phyloP scores from a whole-genome alignment of 1,140 invertebrate genomes.

The Phocides pigmalion region DNA sequence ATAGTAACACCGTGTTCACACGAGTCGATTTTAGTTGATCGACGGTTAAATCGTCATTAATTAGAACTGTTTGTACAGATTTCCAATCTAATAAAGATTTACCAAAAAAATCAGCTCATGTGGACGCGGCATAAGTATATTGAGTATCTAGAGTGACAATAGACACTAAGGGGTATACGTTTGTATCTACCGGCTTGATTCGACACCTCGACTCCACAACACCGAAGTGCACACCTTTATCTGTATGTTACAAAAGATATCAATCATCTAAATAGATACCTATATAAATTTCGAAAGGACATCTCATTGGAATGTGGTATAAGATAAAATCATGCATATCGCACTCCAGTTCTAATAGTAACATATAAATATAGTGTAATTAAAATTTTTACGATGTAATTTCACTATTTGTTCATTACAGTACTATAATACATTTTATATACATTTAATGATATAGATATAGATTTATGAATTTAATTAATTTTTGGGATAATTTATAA shows the following conservation, averaged over 20 bases:
- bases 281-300: conserved; percentile 44
- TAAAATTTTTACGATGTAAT: conserved; percentile 59
- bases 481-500: conserved; percentile 83
- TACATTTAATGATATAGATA: conserved; percentile 74
- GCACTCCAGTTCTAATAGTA: conserved; percentile 65
- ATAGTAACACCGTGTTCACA: too few species aligned
- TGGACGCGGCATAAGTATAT: too few species aligned
- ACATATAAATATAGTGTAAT: conserved; percentile 65
- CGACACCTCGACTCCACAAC: conserved; percentile 22
- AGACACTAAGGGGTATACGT: conserved; percentile 44
- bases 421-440: conserved; percentile 79
- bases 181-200: conserved; percentile 32
- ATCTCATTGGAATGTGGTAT: conserved; percentile 75
- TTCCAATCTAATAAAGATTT: too few species aligned
- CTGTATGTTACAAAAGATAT: conserved; percentile 19
- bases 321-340: conserved; percentile 78
- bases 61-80: too few species aligned
- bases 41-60: too few species aligned
- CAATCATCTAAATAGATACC: conserved; percentile 21
- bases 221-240: conserved; percentile 3
- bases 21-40: too few species aligned
- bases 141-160: conserved; percentile 63
- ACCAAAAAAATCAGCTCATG: too few species aligned
- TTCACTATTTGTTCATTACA: conserved; percentile 66
- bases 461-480: conserved; percentile 80